These are phyloP conservation scores for Rhaphigaster nebulosa DNA, from an alignment of 2,888 invertebrate genomes.

Conservation along the genomic window DNA sequence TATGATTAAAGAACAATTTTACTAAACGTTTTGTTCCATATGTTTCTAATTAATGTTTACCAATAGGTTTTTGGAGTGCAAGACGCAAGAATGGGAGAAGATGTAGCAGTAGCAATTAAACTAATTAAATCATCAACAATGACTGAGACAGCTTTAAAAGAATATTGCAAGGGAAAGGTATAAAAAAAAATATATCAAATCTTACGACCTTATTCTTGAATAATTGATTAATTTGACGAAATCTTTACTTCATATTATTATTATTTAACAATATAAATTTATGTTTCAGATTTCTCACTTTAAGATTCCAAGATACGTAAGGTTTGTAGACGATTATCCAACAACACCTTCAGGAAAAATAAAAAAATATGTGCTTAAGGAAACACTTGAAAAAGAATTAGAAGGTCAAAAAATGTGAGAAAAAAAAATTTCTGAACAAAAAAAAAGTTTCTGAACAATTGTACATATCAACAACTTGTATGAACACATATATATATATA, in stretches of 20 bases:
- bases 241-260: not conserved
- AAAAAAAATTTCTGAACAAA: too few species aligned
- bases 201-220: not conserved
- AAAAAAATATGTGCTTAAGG: slow-evolving; percentile 77
- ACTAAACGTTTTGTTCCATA: not conserved
- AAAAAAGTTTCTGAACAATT: not conserved
- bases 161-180: slow-evolving; percentile 76
- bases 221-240: not conserved
- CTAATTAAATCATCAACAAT: slow-evolving; percentile 72
- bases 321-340: slow-evolving; percentile 80
- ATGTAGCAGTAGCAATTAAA: slow-evolving; percentile 78
- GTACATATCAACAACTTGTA: not conserved
- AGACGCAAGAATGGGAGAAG: slow-evolving; percentile 83
- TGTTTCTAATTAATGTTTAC: not conserved
- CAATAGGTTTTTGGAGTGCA: slow-evolving; percentile 79
- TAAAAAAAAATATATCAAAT: slow-evolving; percentile 35
- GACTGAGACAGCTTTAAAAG: slow-evolving; percentile 74
- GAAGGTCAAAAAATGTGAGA: not conserved
- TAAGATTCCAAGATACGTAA: slow-evolving; percentile 84
- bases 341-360: slow-evolving; percentile 88
- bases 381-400: slow-evolving; percentile 66
- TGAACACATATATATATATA: not conserved
- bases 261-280: not conserved
- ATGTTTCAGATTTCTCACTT: slow-evolving; percentile 76
- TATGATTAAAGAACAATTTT: not conserved